Conservation (phyloP, 2,797 vertebrate species). For the Pitangus sulphuratus region DNA sequence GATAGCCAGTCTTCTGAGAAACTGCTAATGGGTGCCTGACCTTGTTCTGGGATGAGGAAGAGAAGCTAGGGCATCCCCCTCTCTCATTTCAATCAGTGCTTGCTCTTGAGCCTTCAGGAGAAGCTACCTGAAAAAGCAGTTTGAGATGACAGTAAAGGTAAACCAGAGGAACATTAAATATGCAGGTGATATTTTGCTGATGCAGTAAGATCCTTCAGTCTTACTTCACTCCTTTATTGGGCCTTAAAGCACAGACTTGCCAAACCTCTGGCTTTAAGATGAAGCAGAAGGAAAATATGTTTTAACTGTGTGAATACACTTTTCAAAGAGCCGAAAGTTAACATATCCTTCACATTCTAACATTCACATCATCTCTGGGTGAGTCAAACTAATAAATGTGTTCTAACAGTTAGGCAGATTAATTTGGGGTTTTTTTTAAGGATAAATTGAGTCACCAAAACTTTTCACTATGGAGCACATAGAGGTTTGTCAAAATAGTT, state of each 20-base stretch:
- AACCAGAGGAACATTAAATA: neutral
- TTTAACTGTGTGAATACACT: neutral
- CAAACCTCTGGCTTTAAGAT: neutral
- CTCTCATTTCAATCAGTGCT: neutral
- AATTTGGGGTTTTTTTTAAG: neutral
- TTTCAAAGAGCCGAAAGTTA: neutral
- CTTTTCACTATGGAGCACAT: neutral
- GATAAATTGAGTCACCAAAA: neutral
- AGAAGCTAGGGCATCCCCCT: neutral
- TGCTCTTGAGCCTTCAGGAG: neutral
- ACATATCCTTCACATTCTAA: neutral
- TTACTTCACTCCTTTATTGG: neutral
- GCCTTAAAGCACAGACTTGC: neutral
- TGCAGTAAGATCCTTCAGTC: neutral
- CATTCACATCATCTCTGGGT: neutral
- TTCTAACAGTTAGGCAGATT: neutral
- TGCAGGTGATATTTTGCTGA: neutral
- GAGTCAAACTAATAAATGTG: neutral
- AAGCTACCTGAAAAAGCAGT: neutral
- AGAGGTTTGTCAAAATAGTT: neutral
- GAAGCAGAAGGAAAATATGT: neutral
- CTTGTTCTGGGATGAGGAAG: neutral
- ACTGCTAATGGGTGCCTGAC: neutral
- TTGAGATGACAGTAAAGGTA: neutral
- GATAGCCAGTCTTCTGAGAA: neutral